These are phyloP conservation scores for Aythya baeri DNA, from an alignment of 2,113 vertebrate species.

Conservation along the genomic window DNA sequence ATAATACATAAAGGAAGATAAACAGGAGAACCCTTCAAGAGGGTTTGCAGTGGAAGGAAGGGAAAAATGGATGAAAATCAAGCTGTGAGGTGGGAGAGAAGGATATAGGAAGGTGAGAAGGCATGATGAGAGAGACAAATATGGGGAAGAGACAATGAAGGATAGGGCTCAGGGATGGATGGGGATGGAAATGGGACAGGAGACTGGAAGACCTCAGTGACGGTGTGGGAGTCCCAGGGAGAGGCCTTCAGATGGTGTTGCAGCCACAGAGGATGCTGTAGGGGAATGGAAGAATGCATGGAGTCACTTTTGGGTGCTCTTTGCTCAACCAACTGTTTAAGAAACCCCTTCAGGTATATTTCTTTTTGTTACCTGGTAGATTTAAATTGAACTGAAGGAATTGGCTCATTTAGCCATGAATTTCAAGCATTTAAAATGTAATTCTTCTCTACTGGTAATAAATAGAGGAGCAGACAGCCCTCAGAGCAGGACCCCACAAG, in stretches of 20 bases:
- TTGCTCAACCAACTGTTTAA: neutral
- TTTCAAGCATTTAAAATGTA: neutral
- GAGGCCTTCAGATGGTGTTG: neutral
- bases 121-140: neutral
- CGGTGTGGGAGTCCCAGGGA: neutral
- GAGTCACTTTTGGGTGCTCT: neutral
- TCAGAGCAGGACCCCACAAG: neutral
- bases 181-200: no score
- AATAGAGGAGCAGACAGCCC: neutral
- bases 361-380: slow-evolving; percentile 24
- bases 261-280: neutral
- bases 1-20: neutral
- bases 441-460: neutral
- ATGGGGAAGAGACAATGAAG: neutral
- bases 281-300: neutral
- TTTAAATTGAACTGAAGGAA: neutral
- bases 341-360: neutral
- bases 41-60: neutral
- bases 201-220: neutral
- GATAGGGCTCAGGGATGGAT: neutral
- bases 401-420: neutral
- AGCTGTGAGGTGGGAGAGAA: neutral
- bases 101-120: no score
- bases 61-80: neutral
- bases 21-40: neutral